A percentile compares a stretch with the other conserved stretches of the same genome.
These are phyloP conservation scores for Callaeas wilsoni DNA, from an alignment of 2,113 vertebrate species.

Conservation along the genomic window DNA sequence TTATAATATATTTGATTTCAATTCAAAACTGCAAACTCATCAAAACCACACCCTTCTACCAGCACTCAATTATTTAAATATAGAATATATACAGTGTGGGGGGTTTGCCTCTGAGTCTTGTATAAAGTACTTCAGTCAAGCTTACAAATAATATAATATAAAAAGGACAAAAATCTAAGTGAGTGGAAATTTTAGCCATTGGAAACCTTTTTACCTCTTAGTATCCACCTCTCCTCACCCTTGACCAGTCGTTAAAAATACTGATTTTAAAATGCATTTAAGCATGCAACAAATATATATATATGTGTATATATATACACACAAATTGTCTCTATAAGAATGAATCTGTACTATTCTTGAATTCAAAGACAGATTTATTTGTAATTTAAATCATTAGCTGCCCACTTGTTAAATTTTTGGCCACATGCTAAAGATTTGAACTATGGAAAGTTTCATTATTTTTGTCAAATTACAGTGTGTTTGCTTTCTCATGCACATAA, in stretches of 20 bases:
- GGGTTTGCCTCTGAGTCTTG: neutral
- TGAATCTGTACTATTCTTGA: neutral
- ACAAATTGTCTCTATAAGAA: neutral
- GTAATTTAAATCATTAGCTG: neutral
- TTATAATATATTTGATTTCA: constrained; percentile 57
- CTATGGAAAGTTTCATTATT: neutral
- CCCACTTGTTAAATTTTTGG: neutral
- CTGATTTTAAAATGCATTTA: neutral
- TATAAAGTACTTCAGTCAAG: neutral
- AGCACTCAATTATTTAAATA: constrained; percentile 50
- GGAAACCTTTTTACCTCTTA: neutral
- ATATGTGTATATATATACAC: neutral
- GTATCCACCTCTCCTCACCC: neutral
- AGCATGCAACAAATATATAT: neutral
- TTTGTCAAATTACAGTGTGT: neutral
- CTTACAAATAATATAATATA: neutral
- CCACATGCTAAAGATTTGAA: neutral
- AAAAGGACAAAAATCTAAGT: neutral
- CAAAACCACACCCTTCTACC: constrained; percentile 21
- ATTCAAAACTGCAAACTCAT: constrained; percentile 47
- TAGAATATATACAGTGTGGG: neutral
- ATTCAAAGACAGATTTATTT: neutral
- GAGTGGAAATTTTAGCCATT: neutral
- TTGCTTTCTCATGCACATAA: neutral
- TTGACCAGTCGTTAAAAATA: neutral